Conservation (phyloP, 2,797 vertebrate species). For the Emydoidea blandingii region DNA sequence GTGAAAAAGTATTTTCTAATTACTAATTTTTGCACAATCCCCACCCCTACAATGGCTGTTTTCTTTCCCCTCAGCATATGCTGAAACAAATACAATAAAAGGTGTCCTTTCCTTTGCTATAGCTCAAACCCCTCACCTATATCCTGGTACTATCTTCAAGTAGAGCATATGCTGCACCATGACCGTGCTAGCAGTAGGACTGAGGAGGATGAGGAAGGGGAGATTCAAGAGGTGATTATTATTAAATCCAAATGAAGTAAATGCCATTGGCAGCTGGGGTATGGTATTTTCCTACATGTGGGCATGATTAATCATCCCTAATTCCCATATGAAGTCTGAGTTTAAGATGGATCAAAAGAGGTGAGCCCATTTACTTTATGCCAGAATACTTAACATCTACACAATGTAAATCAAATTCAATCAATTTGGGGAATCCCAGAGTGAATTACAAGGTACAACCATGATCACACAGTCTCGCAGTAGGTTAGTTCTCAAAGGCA, state of each 20-base stretch:
- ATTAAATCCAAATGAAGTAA: not conserved
- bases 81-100: not conserved
- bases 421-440: not conserved
- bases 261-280: not conserved
- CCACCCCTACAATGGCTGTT: not conserved
- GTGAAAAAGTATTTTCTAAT: not conserved
- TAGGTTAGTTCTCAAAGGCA: not conserved
- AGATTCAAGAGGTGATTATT: not conserved
- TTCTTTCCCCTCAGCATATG: not conserved
- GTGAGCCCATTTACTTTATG: not conserved
- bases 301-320: not conserved
- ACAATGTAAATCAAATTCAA: not conserved
- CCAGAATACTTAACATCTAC: not conserved
- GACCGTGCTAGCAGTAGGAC: not conserved
- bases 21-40: not conserved
- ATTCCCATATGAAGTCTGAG: not conserved
- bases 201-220: not conserved
- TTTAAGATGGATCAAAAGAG: not conserved
- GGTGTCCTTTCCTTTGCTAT: not conserved
- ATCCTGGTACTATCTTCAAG: not conserved
- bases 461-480: not conserved
- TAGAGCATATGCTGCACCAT: not conserved
- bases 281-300: not conserved
- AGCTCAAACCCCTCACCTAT: not conserved
- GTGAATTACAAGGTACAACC: not conserved